Evolutionary conservation across 2,888 invertebrate species (phyloP).

Genomic region (Ethmia dodecea): DNA sequence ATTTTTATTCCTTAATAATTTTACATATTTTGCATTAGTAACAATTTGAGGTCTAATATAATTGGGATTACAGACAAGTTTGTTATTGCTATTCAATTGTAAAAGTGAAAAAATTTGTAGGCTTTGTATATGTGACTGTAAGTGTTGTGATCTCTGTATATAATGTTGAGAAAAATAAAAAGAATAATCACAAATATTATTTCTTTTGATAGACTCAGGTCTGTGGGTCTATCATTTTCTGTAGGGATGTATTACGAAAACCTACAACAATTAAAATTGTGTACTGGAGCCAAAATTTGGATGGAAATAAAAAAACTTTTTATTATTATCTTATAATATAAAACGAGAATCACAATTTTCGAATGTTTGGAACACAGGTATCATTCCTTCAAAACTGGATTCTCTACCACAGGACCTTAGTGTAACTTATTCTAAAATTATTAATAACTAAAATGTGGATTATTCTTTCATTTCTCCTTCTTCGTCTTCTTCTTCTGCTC

Average conservation of each 20-base stretch:
- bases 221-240: too few species aligned
- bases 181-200: too few species aligned
- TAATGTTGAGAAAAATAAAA: constrained; percentile 37
- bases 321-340: constrained; percentile 3
- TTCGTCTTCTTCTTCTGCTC: constrained; percentile 97
- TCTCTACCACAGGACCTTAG: neutral
- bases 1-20: too few species aligned
- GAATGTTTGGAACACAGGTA: neutral
- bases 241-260: too few species aligned
- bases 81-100: constrained; percentile 3
- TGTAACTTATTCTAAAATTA: constrained; percentile 15
- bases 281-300: neutral
- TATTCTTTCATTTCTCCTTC: constrained; percentile 97
- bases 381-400: too few species aligned
- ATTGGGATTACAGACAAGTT: constrained; percentile 13
- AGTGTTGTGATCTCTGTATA: constrained; percentile 49
- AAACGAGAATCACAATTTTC: neutral
- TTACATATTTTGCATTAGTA: too few species aligned
- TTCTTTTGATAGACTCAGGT: too few species aligned
- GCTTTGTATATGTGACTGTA: constrained; percentile 32
- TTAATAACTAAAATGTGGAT: too few species aligned
- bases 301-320: neutral
- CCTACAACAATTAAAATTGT: too few species aligned
- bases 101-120: constrained; percentile 17
- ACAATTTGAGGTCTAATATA: too few species aligned